Evolutionary conservation across 1,140 invertebrate genomes (phyloP).

Genomic region (Lasioglossum albipes): DNA sequence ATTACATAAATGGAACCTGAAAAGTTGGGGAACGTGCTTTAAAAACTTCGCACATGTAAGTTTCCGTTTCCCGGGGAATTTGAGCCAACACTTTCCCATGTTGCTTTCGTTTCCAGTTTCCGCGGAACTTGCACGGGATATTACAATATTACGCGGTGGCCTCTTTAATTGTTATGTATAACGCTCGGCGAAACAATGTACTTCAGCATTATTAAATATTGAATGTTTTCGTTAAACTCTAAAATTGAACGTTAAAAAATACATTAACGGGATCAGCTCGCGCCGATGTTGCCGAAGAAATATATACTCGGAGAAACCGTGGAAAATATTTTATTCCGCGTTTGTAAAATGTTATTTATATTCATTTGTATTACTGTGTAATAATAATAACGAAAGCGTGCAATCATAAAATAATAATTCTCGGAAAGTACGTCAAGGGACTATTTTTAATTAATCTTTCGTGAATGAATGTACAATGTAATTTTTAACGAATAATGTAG

Average conservation of each 20-base stretch:
- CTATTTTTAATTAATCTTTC: no score
- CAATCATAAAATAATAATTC: no score
- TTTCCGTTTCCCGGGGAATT: constrained; percentile 20
- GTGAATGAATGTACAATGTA: no score
- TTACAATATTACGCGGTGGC: not conserved
- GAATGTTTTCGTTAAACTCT: not conserved
- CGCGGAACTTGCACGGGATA: not conserved
- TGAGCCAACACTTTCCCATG: constrained; percentile 15
- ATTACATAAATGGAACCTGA: constrained; percentile 29
- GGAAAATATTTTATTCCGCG: no score
- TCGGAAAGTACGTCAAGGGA: no score
- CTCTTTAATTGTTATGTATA: not conserved
- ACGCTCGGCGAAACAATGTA: not conserved
- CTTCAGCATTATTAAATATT: not conserved
- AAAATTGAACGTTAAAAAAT: not conserved
- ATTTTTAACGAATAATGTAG: no score
- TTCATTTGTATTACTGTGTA: no score
- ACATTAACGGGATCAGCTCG: not conserved
- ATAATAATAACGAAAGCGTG: no score
- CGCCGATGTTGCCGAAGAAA: no score
- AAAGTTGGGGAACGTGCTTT: constrained; percentile 27
- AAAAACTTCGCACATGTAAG: constrained; percentile 39
- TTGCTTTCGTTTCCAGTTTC: not conserved
- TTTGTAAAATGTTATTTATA: no score
- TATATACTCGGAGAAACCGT: no score